phyloP scores from a whole-genome alignment of 2,797 vertebrate genomes.

The Xiphophorus birchmanni region DNA sequence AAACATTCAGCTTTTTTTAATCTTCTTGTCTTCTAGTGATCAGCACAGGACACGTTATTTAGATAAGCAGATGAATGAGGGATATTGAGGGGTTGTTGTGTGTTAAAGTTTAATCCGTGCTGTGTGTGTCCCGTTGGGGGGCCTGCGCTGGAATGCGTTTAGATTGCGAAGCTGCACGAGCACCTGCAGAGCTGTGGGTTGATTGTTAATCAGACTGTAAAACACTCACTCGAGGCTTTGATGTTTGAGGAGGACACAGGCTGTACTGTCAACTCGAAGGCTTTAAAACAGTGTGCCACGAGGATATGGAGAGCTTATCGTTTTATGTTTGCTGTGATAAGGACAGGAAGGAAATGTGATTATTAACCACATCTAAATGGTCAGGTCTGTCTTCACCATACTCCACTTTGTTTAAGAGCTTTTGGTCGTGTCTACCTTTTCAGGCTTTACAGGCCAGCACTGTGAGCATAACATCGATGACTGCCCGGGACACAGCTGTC shows the following conservation, averaged over 20 bases:
- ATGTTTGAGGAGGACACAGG: constrained; percentile 46
- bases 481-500: constrained; percentile 90
- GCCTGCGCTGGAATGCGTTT: constrained; percentile 57
- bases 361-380: constrained; percentile 39
- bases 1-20: background rate
- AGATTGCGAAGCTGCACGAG: constrained; percentile 42
- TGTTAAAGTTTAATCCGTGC: constrained; percentile 71
- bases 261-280: constrained; percentile 22
- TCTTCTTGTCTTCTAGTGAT: background rate
- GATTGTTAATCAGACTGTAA: constrained; percentile 72
- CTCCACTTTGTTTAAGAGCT: background rate
- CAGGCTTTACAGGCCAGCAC: constrained; percentile 91
- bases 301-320: constrained; percentile 44
- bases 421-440: constrained; percentile 4
- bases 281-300: constrained; percentile 51
- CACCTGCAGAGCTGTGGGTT: constrained; percentile 55
- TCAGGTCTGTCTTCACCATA: constrained; percentile 5
- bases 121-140: constrained; percentile 47
- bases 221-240: constrained; percentile 61
- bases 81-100: constrained; percentile 32
- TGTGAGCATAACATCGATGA: constrained; percentile 95
- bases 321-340: constrained; percentile 20
- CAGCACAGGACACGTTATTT: constrained; percentile 10
- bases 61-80: constrained; percentile 43
- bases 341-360: constrained; percentile 35